Percentiles rank a stretch among this genome's conserved stretches.
Evolutionary conservation across 2,888 invertebrate genomes (phyloP).

Genomic region (Tiliacea citrago): DNA sequence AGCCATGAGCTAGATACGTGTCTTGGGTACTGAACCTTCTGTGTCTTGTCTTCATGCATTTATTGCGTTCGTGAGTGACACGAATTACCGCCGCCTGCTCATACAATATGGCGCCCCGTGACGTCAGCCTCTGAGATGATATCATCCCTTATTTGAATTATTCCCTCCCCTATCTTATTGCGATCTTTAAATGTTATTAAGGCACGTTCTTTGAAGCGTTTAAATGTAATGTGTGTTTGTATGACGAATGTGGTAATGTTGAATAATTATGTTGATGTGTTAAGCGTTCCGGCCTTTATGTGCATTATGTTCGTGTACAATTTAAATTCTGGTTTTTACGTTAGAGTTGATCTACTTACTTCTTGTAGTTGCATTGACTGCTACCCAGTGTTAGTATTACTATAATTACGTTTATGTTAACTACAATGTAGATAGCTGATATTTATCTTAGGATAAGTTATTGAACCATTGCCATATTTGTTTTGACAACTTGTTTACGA

Average conservation of each 20-base stretch:
- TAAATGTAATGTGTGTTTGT: conserved; percentile 42
- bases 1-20: conserved; percentile 37
- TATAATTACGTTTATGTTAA: neutral
- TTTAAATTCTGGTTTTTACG: neutral
- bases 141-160: conserved; percentile 63
- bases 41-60: conserved; percentile 8
- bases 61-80: conserved; percentile 54
- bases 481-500: conserved; percentile 34
- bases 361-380: neutral
- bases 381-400: neutral
- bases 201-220: conserved; percentile 50
- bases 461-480: conserved; percentile 17
- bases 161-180: conserved; percentile 55
- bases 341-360: neutral
- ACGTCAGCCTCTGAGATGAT: conserved; percentile 59
- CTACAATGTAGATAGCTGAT: neutral
- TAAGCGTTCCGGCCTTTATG: conserved; percentile 18
- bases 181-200: conserved; percentile 62
- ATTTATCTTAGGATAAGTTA: neutral
- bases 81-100: conserved; percentile 35
- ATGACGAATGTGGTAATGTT: conserved; percentile 44
- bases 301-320: conserved; percentile 6
- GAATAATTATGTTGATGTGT: conserved; percentile 44
- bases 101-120: conserved; percentile 38
- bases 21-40: conserved; percentile 38